Evolutionary conservation across 2,797 vertebrate species (phyloP).

Genomic region (Cyclura pinguis): DNA sequence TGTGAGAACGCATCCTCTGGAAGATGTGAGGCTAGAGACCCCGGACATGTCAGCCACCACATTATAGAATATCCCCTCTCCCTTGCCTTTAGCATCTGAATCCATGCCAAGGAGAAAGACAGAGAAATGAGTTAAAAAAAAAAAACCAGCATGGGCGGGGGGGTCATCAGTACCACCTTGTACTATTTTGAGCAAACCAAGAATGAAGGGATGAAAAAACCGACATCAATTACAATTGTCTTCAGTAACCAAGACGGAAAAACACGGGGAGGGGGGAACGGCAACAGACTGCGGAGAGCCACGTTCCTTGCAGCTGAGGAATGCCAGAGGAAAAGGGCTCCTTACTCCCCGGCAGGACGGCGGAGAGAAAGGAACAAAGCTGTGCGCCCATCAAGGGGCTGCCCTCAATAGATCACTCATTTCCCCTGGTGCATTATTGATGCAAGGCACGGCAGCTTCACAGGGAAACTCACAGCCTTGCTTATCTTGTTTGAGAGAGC

Average conservation of each 20-base stretch:
- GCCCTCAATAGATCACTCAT: slow-evolving; percentile 46
- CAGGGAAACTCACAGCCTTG: not conserved
- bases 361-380: not conserved
- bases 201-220: not conserved
- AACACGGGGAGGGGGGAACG: not conserved
- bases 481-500: not conserved
- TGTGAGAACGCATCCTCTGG: not conserved
- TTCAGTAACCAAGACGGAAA: not conserved
- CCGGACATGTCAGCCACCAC: not conserved
- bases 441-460: slow-evolving; percentile 10
- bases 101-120: not conserved
- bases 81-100: not conserved
- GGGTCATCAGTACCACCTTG: not conserved
- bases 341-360: not conserved
- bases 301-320: not conserved
- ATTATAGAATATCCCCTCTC: not conserved
- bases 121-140: not conserved
- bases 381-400: slow-evolving; percentile 3
- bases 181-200: not conserved
- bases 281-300: not conserved
- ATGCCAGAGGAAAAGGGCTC: not conserved
- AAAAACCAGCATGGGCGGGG: not conserved
- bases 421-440: slow-evolving; percentile 30
- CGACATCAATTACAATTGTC: not conserved
- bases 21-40: accelerated